Base-by-base conservation (phyloP, 1,140 invertebrate genomes). In the Musca vetustissima region DNA sequence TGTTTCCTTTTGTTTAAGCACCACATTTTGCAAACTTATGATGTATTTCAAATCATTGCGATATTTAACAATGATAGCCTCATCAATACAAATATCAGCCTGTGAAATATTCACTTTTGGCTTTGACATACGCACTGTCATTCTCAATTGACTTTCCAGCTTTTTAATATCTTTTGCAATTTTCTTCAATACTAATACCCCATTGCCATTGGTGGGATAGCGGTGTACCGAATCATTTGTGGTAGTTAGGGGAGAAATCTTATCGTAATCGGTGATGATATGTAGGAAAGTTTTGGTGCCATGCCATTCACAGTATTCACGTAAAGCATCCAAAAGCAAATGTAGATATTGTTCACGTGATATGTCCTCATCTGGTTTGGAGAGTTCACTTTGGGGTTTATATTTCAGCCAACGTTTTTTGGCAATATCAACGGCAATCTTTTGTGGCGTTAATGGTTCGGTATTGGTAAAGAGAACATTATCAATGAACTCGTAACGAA, bases 401-500 rank as follows among this genome's bases (percentile, higher is more conserved):
- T 69, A 69, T 49, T 71, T 69, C 1, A 69, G 24, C 70, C 70
- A 71, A 48, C 64, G 53, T 11, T 66, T 71, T 52, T 71, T 71
- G n/a, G 32, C 28, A 17, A 71, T 43, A 25, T 71, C 65, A 7
- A 66, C n/a, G 11, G 61, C 57, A 17, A 71, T 61, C 36, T 71
- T 71, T 48, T 67, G 49, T 13, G 70, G 70, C 11, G 59, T 49
- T 19, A 69, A 50, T 14, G 64, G 36, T 17, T 53, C 65, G 6
- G 17, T 47, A n/a, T 61, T 59, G 13, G 68, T 32, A 36, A 64
- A 67, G 21, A 71, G 36, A 64, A 71, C 69, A 14, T 65, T 48
- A 65, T 72, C 68, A 8, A 72, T 72, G 21, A 69, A 72, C 17
- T 69, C 69, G 32, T 67, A 72, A 17, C 71, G 71, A 9, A 72